phyloP scores from a whole-genome alignment of 2,797 vertebrate species.

The Pogonophryne albipinna region DNA sequence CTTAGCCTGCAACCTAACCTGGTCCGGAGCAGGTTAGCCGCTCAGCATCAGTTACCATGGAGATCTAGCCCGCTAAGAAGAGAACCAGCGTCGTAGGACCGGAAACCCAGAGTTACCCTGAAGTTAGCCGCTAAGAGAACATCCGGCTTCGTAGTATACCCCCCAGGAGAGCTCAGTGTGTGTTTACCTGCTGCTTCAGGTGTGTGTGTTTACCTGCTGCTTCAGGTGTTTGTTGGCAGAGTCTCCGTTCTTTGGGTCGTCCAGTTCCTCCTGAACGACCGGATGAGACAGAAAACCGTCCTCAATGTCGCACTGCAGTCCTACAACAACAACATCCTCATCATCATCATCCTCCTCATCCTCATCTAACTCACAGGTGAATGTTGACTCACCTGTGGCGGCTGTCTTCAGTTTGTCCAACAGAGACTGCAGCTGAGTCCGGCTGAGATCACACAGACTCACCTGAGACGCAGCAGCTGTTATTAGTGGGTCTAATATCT shows the following conservation, averaged over 20 bases:
- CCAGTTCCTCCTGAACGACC: slow-evolving; percentile 87
- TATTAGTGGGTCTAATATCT: background rate
- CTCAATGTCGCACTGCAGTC: slow-evolving; percentile 77
- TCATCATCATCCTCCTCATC: background rate
- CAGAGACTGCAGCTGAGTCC: slow-evolving; percentile 85
- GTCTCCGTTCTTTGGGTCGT: slow-evolving; percentile 93
- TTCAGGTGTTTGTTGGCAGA: slow-evolving; percentile 94
- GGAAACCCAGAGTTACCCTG: no score
- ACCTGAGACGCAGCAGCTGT: slow-evolving; percentile 74
- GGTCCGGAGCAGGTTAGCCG: no score
- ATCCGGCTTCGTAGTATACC: no score
- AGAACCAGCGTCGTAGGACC: no score
- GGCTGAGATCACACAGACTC: slow-evolving; percentile 85
- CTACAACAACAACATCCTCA: slow-evolving; percentile 69
- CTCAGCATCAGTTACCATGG: no score
- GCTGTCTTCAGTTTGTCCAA: slow-evolving; percentile 88
- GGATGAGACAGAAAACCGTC: slow-evolving; percentile 87
- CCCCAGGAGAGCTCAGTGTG: no score
- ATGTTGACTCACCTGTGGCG: slow-evolving; percentile 82
- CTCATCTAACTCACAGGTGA: background rate
- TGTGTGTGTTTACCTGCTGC: slow-evolving; percentile 88
- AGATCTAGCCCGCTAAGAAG: no score
- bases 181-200: no score
- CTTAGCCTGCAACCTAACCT: no score
- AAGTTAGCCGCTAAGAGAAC: no score